phyloP scores from a whole-genome alignment of 2,113 vertebrate species.

The Steatornis caripensis region DNA sequence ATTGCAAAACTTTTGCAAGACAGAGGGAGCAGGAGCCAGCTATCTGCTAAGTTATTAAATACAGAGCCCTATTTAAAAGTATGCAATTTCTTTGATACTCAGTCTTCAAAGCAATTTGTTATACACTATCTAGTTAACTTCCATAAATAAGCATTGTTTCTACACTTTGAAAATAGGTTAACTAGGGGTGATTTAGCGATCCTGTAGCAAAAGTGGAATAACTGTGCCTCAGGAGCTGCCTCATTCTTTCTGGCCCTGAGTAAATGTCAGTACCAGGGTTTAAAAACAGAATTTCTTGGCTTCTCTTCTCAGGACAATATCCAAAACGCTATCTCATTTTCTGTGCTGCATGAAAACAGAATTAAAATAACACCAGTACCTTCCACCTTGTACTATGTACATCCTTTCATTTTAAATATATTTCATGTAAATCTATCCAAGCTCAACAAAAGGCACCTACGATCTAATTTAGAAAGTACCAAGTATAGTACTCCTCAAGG shows the following conservation, averaged over 20 bases:
- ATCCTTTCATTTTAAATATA: constrained; percentile 13
- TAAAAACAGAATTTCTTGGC: constrained; percentile 21
- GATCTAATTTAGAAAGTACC: not conserved
- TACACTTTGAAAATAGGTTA: not conserved
- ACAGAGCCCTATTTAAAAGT: not conserved
- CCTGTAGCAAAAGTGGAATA: not conserved
- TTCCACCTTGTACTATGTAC: not conserved
- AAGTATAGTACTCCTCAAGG: not conserved
- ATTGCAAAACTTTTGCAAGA: not conserved
- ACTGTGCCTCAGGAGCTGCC: not conserved
- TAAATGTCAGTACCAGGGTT: not conserved
- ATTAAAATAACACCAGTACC: not conserved
- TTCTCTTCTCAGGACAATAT: not conserved
- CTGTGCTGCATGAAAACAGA: not conserved
- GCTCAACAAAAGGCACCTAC: not conserved
- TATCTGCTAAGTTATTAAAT: not conserved
- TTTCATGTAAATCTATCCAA: not conserved
- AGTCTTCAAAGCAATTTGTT: not conserved
- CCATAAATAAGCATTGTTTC: not conserved
- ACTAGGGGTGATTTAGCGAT: not conserved
- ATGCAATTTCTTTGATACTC: not conserved
- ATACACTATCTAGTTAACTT: not conserved
- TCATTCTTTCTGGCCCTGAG: not conserved
- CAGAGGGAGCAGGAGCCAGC: not conserved
- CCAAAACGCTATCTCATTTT: constrained; percentile 15